These are phyloP conservation scores for Sanderia malayensis DNA, from an alignment of 30 jellyfish, hydroid and myxozoan species.

Conservation along the genomic window DNA sequence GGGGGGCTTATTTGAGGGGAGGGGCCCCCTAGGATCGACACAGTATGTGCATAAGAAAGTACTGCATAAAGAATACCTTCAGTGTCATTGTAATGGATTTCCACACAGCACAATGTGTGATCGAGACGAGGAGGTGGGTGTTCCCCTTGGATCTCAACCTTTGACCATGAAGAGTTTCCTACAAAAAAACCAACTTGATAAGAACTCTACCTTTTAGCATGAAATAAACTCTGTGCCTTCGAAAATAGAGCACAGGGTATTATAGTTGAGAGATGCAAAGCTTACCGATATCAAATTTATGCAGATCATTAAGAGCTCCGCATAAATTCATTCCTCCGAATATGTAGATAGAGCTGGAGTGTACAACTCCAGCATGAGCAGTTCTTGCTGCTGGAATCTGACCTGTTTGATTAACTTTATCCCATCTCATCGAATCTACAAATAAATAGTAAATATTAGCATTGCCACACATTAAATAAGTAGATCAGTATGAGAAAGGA, in stretches of 20 bases:
- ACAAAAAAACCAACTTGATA: not conserved
- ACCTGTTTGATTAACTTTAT: constrained; percentile 44
- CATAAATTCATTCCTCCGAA: constrained; percentile 68
- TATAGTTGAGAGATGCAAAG: too few species aligned
- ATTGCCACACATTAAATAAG: too few species aligned
- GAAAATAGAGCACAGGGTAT: too few species aligned
- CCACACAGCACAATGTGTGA: constrained; percentile 51
- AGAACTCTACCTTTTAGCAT: too few species aligned
- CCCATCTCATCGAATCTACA: constrained; percentile 53
- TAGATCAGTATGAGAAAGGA: too few species aligned
- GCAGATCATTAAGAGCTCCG: constrained; percentile 65
- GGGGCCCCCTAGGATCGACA: not conserved
- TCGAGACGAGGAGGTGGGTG: constrained; percentile 77
- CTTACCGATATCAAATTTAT: constrained; percentile 46
- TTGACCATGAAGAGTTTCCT: constrained; percentile 52
- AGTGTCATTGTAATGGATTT: not conserved
- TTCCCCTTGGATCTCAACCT: constrained; percentile 41
- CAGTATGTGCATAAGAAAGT: not conserved
- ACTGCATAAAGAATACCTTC: not conserved
- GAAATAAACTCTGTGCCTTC: too few species aligned
- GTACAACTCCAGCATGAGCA: constrained; percentile 66
- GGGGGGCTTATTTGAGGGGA: not conserved
- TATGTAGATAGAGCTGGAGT: constrained; percentile 25
- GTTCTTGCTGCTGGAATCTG: constrained; percentile 62
- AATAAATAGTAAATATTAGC: too few species aligned